A percentile compares a stretch with the other conserved stretches of the same genome.
phyloP scores from a whole-genome alignment of 2,797 vertebrate species.

The Cuniculus paca region DNA sequence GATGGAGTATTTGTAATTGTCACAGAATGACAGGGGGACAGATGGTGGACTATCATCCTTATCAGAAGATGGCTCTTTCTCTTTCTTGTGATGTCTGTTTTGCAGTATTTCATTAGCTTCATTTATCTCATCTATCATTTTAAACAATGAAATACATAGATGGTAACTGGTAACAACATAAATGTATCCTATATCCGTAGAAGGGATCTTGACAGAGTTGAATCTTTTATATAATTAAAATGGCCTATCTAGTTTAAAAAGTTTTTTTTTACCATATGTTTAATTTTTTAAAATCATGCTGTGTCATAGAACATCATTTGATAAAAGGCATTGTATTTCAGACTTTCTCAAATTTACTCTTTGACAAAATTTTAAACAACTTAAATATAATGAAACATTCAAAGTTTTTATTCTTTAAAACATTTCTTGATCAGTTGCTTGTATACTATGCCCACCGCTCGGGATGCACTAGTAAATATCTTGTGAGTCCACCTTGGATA shows the following conservation, averaged over 20 bases:
- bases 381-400: not conserved
- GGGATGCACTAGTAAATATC: not conserved
- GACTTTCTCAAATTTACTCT: constrained; percentile 11
- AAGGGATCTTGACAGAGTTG: not conserved
- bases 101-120: constrained; percentile 55
- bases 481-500: not conserved
- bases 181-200: constrained; percentile 38
- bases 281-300: constrained; percentile 54
- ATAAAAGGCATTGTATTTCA: constrained; percentile 29
- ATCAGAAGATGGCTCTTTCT: constrained; percentile 65
- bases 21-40: constrained; percentile 15
- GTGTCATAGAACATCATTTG: not conserved
- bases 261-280: constrained; percentile 37
- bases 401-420: not conserved
- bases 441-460: not conserved
- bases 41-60: constrained; percentile 58
- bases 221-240: constrained; percentile 66
- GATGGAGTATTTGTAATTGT: constrained; percentile 61
- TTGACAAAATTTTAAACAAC: not conserved
- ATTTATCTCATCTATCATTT: constrained; percentile 59
- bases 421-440: not conserved
- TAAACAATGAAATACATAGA: not conserved
- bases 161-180: not conserved
- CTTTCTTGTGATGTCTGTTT: constrained; percentile 26
- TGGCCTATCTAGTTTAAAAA: constrained; percentile 41